Conservation (phyloP, 2,888 invertebrate genomes). For the Trimorus sp. region DNA sequence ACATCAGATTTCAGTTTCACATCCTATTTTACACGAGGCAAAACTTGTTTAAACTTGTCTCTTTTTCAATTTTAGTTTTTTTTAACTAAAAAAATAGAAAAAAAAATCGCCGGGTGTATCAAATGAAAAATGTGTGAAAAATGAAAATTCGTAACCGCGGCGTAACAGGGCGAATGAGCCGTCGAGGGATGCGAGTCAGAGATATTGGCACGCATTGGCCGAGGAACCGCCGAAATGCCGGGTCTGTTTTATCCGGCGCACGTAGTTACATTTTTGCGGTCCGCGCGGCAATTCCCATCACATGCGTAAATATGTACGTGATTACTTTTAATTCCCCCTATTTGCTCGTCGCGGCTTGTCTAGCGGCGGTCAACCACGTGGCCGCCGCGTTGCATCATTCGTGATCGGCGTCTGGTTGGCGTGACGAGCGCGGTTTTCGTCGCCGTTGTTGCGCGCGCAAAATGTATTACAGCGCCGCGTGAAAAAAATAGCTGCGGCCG, state of each 20-base stretch:
- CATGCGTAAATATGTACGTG: conserved; percentile 76
- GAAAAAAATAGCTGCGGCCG: conserved; percentile 40
- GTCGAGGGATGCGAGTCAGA: not conserved
- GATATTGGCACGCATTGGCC: conserved; percentile 23
- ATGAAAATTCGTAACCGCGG: not conserved
- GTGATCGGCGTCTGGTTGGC: conserved; percentile 61
- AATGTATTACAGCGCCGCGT: conserved; percentile 42
- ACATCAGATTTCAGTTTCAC: too few species aligned
- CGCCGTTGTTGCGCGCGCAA: conserved; percentile 2
- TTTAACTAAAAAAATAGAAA: too few species aligned
- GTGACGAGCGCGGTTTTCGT: conserved; percentile 39
- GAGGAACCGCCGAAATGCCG: conserved; percentile 26
- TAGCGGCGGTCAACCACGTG: conserved; percentile 74
- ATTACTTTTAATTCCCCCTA: conserved; percentile 79
- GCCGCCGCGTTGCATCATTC: conserved; percentile 64
- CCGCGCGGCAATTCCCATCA: conserved; percentile 72
- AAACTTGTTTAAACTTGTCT: too few species aligned
- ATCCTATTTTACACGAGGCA: too few species aligned
- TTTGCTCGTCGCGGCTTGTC: conserved; percentile 70
- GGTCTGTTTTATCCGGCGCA: conserved; percentile 55
- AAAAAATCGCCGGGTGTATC: too few species aligned
- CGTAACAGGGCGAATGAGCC: not conserved
- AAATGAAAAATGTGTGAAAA: too few species aligned
- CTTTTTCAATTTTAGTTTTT: too few species aligned
- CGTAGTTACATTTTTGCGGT: conserved; percentile 76